Percentiles rank a stretch among this genome's conserved stretches.
Conservation (phyloP, 2,888 invertebrate species). For the Calliphora vomitoria region DNA sequence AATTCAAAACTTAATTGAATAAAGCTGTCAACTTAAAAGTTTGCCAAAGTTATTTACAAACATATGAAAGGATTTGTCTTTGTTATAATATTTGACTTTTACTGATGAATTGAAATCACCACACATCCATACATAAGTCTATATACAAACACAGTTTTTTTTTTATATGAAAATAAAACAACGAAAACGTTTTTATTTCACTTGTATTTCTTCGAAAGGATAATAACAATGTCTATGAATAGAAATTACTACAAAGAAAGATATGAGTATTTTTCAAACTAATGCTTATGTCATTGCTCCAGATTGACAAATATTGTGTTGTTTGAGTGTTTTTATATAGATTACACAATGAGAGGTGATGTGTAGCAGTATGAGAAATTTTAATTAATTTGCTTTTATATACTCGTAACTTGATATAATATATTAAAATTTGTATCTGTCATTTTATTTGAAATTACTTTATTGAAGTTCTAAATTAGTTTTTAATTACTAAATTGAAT, state of each 20-base stretch:
- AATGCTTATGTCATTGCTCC: slow-evolving; percentile 27
- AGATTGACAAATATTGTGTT: slow-evolving; percentile 28
- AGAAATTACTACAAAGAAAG: not conserved
- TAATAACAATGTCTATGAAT: not conserved
- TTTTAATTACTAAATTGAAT: too few relatives aligned
- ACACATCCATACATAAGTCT: not conserved
- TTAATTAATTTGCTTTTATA: too few relatives aligned
- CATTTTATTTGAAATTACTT: too few relatives aligned
- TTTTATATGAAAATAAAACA: not conserved
- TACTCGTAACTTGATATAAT: too few relatives aligned
- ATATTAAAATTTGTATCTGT: too few relatives aligned
- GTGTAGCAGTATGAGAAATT: too few relatives aligned
- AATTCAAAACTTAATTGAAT: slow-evolving; percentile 4
- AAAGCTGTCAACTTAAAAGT: slow-evolving; percentile 12
- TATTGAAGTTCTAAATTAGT: too few relatives aligned
- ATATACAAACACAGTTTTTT: not conserved
- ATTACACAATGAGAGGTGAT: not conserved
- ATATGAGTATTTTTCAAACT: slow-evolving; percentile 19
- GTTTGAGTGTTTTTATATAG: not conserved
- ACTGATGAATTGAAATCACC: not conserved
- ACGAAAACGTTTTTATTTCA: slow-evolving; percentile 9
- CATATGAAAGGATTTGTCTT: slow-evolving; percentile 4
- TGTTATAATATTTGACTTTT: slow-evolving; percentile 13
- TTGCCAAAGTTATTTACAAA: slow-evolving; percentile 5
- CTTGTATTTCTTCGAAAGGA: not conserved